Evolutionary conservation across 2,113 vertebrate genomes (phyloP).

Genomic region (Sisor rabdophorus): DNA sequence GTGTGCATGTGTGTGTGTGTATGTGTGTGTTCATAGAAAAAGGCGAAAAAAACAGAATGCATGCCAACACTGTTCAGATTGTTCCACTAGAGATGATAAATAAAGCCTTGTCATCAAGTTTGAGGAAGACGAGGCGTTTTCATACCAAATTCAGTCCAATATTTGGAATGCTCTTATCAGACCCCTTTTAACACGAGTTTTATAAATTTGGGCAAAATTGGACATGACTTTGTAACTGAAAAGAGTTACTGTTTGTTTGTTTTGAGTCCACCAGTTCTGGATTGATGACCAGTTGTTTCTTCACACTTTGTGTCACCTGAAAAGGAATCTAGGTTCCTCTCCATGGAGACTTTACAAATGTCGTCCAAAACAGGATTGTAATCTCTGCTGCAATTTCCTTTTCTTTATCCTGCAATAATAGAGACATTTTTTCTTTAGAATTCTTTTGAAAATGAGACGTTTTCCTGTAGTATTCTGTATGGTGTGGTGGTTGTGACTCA

Average conservation of each 20-base stretch:
- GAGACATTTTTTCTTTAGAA: constrained; percentile 8
- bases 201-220: neutral
- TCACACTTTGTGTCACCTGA: constrained; percentile 40
- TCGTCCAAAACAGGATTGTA: constrained; percentile 41
- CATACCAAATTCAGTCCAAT: constrained; percentile 10
- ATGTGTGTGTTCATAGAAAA: constrained; percentile 31
- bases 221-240: neutral
- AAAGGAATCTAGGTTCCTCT: constrained; percentile 39
- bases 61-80: constrained; percentile 48
- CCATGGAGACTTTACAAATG: constrained; percentile 32
- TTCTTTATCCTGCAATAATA: constrained; percentile 36
- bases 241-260: constrained; percentile 9
- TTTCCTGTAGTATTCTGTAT: constrained; percentile 15
- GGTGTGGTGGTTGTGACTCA: constrained; percentile 18
- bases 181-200: neutral
- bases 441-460: constrained; percentile 17
- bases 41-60: constrained; percentile 38
- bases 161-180: constrained; percentile 31
- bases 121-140: constrained; percentile 29
- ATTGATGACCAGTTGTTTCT: constrained; percentile 39
- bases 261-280: constrained; percentile 24
- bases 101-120: constrained; percentile 34
- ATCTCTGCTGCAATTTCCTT: constrained; percentile 36
- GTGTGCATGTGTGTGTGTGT: constrained; percentile 16
- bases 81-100: constrained; percentile 46